These are phyloP conservation scores for Resseliella maxima DNA, from an alignment of 2,888 invertebrate genomes.

Conservation along the genomic window DNA sequence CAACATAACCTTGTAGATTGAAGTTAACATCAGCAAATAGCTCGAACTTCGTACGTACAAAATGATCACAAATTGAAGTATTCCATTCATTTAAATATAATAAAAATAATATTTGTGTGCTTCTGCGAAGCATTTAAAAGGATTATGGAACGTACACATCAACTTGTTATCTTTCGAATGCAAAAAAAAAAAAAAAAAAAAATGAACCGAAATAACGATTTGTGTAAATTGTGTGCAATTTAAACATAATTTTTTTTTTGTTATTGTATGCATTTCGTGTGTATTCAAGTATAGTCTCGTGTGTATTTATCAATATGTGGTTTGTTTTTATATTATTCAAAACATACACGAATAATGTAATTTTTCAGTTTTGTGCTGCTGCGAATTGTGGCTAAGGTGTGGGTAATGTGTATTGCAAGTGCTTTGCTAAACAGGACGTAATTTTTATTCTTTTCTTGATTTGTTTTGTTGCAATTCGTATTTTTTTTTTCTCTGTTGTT, in stretches of 20 bases:
- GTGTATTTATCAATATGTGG: background rate
- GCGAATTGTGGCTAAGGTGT: background rate
- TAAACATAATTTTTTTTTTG: constrained; percentile 18
- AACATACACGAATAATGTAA: background rate
- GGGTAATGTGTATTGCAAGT: constrained; percentile 26
- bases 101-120: too few species aligned
- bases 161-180: constrained; percentile 23
- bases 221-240: constrained; percentile 45
- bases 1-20: too few species aligned
- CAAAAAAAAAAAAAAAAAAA: background rate
- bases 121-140: constrained; percentile 19
- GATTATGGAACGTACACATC: constrained; percentile 51
- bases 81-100: too few species aligned
- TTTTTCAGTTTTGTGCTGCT: background rate
- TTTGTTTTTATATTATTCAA: background rate
- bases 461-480: background rate
- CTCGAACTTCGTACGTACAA: too few species aligned
- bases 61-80: too few species aligned
- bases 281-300: too few species aligned
- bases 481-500: background rate
- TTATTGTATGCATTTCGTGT: background rate
- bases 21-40: too few species aligned
- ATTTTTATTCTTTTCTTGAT: background rate
- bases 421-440: background rate
- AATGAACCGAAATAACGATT: too few species aligned